Base-by-base conservation (phyloP, 1,140 invertebrate genomes). In the Bradynema listronoti region DNA sequence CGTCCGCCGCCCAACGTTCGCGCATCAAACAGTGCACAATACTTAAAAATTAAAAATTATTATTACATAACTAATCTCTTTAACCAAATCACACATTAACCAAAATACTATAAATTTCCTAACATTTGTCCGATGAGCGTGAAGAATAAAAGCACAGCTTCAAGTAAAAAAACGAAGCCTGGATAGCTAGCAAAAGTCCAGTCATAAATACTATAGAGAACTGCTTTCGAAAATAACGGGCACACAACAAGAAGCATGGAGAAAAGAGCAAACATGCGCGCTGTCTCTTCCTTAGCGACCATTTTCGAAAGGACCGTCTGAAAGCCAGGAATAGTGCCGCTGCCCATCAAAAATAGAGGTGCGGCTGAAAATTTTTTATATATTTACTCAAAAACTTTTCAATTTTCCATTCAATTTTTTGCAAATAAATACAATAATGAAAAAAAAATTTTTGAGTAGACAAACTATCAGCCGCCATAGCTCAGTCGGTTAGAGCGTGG, bases 401-500 rank as follows among this genome's bases (percentile, higher is more conserved):
- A n/a, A n/a, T n/a, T n/a, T n/a, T n/a, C n/a, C n/a, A n/a, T n/a
- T n/a, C n/a, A n/a, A n/a, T n/a, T n/a, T n/a, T n/a, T n/a, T n/a
- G n/a, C n/a, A n/a, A n/a, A n/a, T n/a, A n/a, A n/a, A n/a, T n/a
- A n/a, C n/a, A n/a, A n/a, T n/a, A n/a, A n/a, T n/a, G n/a, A n/a
- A n/a, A n/a, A n/a, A n/a, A n/a, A n/a, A n/a, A n/a, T n/a, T n/a
- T n/a, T n/a, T n/a, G n/a, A n/a, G n/a, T n/a, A n/a, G n/a, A n/a
- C n/a, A n/a, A n/a, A n/a, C n/a, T n/a, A n/a, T n/a, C n/a, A n/a
- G n/a, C n/a, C n/a, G n/a, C n/a, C n/a, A 74, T 76, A 74, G 72
- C 72, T 74, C 72, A 74, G 73, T 71, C 71, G 72, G 72, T 73
- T 76, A 74, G 73, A 74, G 73, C 73, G 72, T 72, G 68, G 68